A percentile compares a stretch with the other conserved stretches of the same genome.
Conservation (phyloP, 2,888 invertebrate species). For the Onchidella celtica region DNA sequence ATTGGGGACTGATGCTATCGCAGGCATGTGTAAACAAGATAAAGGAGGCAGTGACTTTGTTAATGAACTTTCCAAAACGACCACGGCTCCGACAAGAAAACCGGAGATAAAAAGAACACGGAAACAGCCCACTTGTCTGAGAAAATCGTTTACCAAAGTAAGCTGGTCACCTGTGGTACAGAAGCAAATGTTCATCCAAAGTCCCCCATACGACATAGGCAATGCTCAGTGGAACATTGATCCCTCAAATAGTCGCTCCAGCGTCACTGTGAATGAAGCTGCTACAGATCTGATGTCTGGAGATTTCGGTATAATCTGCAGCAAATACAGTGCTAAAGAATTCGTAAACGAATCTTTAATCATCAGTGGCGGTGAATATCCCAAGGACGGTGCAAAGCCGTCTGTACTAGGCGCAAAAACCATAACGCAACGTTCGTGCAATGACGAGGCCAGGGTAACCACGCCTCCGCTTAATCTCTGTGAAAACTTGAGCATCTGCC, state of each 20-base stretch:
- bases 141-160: no score
- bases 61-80: no score
- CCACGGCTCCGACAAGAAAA: no score
- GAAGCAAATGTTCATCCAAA: neutral
- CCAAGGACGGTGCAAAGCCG: no score
- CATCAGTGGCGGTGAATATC: no score
- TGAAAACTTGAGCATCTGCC: no score
- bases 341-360: no score
- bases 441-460: no score
- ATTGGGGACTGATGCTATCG: neutral
- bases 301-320: constrained; percentile 3
- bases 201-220: neutral
- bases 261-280: constrained; percentile 13
- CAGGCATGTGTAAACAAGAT: neutral
- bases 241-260: neutral
- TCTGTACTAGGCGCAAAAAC: no score
- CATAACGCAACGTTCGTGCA: no score
- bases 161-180: neutral
- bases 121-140: neutral
- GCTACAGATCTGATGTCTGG: constrained; percentile 21
- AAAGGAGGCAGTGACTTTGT: neutral
- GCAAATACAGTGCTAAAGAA: neutral
- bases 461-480: no score
- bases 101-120: neutral
- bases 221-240: neutral